Evolutionary conservation across 2,888 invertebrate species (phyloP), one percentile per base, ranked within the genome.

Genomic region (Andrena fulva): DNA sequence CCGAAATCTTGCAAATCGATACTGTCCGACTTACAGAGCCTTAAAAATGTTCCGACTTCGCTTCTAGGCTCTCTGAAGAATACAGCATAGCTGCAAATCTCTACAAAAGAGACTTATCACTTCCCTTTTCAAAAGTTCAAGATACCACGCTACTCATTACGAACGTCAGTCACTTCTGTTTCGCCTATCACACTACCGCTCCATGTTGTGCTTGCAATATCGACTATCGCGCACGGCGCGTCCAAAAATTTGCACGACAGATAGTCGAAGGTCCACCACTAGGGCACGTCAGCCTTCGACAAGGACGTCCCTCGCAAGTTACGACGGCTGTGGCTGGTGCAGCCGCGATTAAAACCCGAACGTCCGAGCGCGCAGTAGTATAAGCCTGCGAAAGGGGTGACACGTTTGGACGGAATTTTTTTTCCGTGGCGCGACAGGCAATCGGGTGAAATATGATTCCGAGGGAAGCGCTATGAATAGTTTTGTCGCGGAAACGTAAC

Each of bases 371-470:
- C n/a, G 3, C 8, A 8, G 48, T 27, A 20, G 68, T 63, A 77
- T 67, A 78, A 63, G 31, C 31, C 42, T 20, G 20, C 12, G 10
- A 54, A 62, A 48, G 42, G 4, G 12, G 2, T 35, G 59, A 78
- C 69, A 31, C 24, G 56, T 56, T 27, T 10, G n/a, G 29, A 20
- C 10, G 42, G n/a, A 7, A 20, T 20, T 42, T 24, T 10, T 64
- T 68, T 56, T 54, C 8, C 35, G 12, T 10, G 10, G 16, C 12
- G 6, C 33, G 56, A n/a, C 29, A 35, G 48, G 24, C 79, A 59
- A 70, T 79, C 50, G 69, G n/a, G 12, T 79, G 79, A 79, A 66
- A 64, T 64, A 79, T 70, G 79, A 78, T 50, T 42, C 33, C 27
- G 1, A 20, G 33, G 10, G 78, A 52, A 79, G 50, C 48, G 42